Base-by-base conservation (phyloP, 2,113 vertebrate species). In the Macrotis lagotis region DNA sequence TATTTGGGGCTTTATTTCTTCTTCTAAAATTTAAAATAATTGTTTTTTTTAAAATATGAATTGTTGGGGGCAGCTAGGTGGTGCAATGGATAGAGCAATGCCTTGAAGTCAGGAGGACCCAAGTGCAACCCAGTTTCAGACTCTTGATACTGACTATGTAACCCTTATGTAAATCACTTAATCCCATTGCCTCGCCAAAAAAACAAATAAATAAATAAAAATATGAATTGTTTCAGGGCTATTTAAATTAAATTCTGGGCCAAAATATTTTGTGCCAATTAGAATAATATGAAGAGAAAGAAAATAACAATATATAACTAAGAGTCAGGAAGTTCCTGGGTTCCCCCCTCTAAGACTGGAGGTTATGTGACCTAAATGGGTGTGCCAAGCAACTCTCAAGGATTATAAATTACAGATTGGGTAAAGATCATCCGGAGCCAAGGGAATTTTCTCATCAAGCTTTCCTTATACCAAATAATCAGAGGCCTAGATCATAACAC, bases 1-100 rank as follows among this genome's bases (percentile, higher is more conserved):
- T 59, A 90, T 26, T 24, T 53, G 51, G n/a, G 26, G 44, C 92
- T 92, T 97, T 90, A 95, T 93, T 91, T 88, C 26, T 92, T 90
- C 90, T 50, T 49, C 74, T 66, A 59, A 95, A 74, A 95, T 66
- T 5, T 22, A 6, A 51, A 14, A 90, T 10, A 22, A 26, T 37
- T 66, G 31, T 37, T 37, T 8, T 97, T 0, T 92, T 93, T 92
- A 91, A 93, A 9, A n/a, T 5, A 48, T 3, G 47, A 49, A 52
- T 22, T 47, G 51, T 5, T n/a, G n/a, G n/a, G n/a, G n/a, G n/a
- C n/a, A n/a, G n/a, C n/a, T n/a, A n/a, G n/a, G n/a, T n/a, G n/a
- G n/a, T n/a, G n/a, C n/a, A n/a, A n/a, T n/a, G n/a, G n/a, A n/a
- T n/a, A n/a, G n/a, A n/a, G n/a, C n/a, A n/a, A n/a, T n/a, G n/a